Percentiles rank a stretch among this genome's conserved stretches.
phyloP scores from a whole-genome alignment of 2,113 vertebrate species.

The Oophaga pumilio region DNA sequence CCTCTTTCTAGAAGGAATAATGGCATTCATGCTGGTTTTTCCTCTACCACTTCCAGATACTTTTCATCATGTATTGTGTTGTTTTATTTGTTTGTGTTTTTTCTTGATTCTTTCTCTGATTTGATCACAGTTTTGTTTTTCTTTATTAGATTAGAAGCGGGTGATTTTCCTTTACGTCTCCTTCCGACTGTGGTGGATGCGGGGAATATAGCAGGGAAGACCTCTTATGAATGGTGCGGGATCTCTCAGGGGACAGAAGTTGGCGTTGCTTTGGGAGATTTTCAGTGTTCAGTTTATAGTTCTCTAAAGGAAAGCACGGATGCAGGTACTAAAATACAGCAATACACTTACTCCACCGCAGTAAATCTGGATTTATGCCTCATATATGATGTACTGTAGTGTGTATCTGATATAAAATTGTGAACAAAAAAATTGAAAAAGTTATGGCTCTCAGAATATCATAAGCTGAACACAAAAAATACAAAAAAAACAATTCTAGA shows the following conservation, averaged over 20 bases:
- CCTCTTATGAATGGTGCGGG: slow-evolving; percentile 77
- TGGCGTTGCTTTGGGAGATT: slow-evolving; percentile 90
- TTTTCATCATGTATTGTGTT: neutral
- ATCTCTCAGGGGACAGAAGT: slow-evolving; percentile 82
- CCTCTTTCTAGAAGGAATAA: no score
- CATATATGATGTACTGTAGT: neutral
- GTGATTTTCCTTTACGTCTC: slow-evolving; percentile 82
- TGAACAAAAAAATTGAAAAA: neutral
- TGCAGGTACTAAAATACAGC: slow-evolving; percentile 75
- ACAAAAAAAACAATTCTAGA: no score
- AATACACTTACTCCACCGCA: neutral
- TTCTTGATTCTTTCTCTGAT: neutral
- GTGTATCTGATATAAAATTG: neutral
- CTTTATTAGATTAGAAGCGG: slow-evolving; percentile 73
- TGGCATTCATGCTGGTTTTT: no score
- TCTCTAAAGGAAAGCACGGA: slow-evolving; percentile 81
- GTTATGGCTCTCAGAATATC: no score
- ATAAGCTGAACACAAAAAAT: no score
- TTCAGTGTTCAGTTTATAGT: slow-evolving; percentile 93
- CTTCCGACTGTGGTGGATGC: slow-evolving; percentile 82
- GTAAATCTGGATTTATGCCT: neutral
- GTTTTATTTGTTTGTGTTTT: neutral
- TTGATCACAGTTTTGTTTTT: slow-evolving; percentile 55
- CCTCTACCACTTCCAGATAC: no score
- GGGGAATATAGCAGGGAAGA: slow-evolving; percentile 80